These are phyloP conservation scores for Pandion haliaetus DNA, from an alignment of 2,113 vertebrate genomes.

Conservation along the genomic window DNA sequence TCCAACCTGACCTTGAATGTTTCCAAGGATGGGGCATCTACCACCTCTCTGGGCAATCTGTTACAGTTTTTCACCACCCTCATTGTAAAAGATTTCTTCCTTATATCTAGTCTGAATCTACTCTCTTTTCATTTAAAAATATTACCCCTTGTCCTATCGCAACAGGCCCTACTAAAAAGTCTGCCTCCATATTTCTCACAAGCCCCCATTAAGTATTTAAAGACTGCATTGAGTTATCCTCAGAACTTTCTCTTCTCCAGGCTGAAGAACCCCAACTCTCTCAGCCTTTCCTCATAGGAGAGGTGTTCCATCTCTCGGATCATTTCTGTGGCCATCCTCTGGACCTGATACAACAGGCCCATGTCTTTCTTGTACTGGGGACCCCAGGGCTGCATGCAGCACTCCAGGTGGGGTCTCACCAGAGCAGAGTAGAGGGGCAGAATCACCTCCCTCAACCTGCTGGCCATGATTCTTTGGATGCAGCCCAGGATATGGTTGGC, in stretches of 20 bases:
- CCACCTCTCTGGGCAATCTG: background rate
- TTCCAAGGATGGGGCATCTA: background rate
- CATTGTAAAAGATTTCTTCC: background rate
- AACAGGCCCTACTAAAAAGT: rapidly evolving
- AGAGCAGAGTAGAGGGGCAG: background rate
- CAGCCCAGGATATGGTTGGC: rapidly evolving
- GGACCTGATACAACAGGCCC: too few species aligned
- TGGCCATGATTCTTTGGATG: background rate
- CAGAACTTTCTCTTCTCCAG: background rate
- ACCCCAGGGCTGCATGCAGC: too few species aligned
- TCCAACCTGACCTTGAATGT: background rate
- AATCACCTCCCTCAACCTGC: background rate
- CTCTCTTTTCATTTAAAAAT: background rate
- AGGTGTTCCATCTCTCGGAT: too few species aligned
- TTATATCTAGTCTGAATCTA: background rate
- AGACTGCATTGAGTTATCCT: background rate
- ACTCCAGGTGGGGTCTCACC: background rate
- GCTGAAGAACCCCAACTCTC: too few species aligned
- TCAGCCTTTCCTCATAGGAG: too few species aligned
- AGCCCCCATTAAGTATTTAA: background rate
- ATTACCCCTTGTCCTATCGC: background rate
- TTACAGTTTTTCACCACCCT: background rate
- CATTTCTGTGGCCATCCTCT: too few species aligned
- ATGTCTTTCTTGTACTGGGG: too few species aligned
- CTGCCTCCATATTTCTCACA: background rate